Evolutionary conservation across 2,888 invertebrate species (phyloP).

Genomic region (Ligdia adustata): DNA sequence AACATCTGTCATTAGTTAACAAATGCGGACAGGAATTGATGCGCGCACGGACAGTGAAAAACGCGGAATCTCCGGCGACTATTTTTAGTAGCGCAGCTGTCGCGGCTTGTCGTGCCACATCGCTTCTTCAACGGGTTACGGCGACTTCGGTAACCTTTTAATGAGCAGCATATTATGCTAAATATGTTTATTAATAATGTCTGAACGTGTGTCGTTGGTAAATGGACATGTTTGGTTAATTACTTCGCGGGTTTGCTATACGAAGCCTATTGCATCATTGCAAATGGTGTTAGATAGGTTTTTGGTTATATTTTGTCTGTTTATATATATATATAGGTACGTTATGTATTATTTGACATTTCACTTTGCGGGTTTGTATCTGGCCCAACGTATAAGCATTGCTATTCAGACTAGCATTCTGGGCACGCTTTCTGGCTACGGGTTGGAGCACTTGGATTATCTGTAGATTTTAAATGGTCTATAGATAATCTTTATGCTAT

Average conservation of each 20-base stretch:
- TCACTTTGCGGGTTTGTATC: too few relatives aligned
- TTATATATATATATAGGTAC: too few relatives aligned
- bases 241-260: slow-evolving; percentile 3
- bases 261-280: not conserved
- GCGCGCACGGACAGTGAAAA: slow-evolving; percentile 80
- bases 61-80: slow-evolving; percentile 74
- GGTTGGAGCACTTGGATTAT: too few relatives aligned
- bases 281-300: too few relatives aligned
- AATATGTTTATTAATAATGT: slow-evolving; percentile 35
- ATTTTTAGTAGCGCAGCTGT: slow-evolving; percentile 78
- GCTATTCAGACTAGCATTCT: too few relatives aligned
- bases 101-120: slow-evolving; percentile 60
- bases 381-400: too few relatives aligned
- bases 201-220: slow-evolving; percentile 22
- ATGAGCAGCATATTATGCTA: slow-evolving; percentile 21
- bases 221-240: slow-evolving; percentile 19
- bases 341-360: too few relatives aligned
- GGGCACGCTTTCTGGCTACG: too few relatives aligned
- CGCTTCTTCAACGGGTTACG: slow-evolving; percentile 47
- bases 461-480: too few relatives aligned
- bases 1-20: slow-evolving; percentile 81
- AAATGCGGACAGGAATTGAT: slow-evolving; percentile 81
- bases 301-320: too few relatives aligned
- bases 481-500: too few relatives aligned
- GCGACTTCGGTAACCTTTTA: not conserved